Percentiles rank a stretch among this genome's conserved stretches.
phyloP scores from a whole-genome alignment of 1,140 invertebrate species.

The Macrostomum lignano region DNA sequence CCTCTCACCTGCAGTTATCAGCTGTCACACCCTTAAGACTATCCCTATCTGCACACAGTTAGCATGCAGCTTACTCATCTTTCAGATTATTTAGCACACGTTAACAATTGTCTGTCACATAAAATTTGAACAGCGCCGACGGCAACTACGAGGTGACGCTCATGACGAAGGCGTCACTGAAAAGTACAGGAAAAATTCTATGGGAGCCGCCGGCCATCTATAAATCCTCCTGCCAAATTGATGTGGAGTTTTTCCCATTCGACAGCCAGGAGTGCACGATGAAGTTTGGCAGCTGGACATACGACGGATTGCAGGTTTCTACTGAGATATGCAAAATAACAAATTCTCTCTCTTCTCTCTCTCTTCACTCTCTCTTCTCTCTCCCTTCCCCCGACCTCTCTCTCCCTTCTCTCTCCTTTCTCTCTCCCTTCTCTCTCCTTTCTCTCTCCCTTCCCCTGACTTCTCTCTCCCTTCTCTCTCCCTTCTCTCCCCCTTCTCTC shows the following conservation, averaged over 20 bases:
- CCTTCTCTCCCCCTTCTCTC: too few species aligned
- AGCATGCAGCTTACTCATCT: background rate
- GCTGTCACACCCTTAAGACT: too few species aligned
- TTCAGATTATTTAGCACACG: background rate
- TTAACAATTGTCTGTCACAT: background rate
- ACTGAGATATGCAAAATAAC: too few species aligned
- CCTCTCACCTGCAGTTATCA: too few species aligned
- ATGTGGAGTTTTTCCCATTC: slow-evolving; percentile 39
- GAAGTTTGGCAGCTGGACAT: slow-evolving; percentile 5
- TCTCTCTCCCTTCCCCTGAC: too few species aligned
- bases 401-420: too few species aligned
- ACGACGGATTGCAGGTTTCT: slow-evolving; percentile 29
- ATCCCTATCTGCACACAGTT: too few species aligned
- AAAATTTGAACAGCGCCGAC: slow-evolving; percentile 27
- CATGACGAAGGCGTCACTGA: slow-evolving; percentile 25
- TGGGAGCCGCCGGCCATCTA: slow-evolving; percentile 41
- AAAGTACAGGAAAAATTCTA: background rate
- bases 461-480: too few species aligned
- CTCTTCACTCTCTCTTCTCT: too few species aligned
- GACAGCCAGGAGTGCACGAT: slow-evolving; percentile 36
- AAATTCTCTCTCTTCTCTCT: too few species aligned
- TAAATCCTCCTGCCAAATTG: slow-evolving; percentile 35
- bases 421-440: too few species aligned
- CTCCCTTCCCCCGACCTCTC: too few species aligned
- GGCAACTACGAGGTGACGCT: slow-evolving; percentile 23